These are phyloP conservation scores for Danionella cerebrum DNA, from an alignment of 2,113 vertebrate species.

Conservation along the genomic window DNA sequence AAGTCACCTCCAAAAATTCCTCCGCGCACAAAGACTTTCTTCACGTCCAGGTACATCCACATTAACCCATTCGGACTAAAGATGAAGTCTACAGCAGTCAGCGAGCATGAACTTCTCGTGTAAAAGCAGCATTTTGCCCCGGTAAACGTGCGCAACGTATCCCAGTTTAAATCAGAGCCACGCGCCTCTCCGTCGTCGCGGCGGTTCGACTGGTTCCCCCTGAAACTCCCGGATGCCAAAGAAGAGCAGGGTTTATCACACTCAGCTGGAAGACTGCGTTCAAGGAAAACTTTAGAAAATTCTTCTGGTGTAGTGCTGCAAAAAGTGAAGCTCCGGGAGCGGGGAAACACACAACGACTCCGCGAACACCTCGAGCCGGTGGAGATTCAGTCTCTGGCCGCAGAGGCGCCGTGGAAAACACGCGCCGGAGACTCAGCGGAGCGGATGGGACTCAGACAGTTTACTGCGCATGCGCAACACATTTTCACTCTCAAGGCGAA, in stretches of 20 bases:
- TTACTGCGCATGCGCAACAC: too few relatives aligned
- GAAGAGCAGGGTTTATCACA: background rate
- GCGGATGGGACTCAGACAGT: too few relatives aligned
- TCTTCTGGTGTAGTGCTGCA: background rate
- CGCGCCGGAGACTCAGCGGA: conserved; percentile 31
- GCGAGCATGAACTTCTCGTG: background rate
- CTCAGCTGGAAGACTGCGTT: background rate
- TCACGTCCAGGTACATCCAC: conserved; percentile 22
- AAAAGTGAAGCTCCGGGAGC: conserved; percentile 34
- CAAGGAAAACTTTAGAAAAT: conserved; percentile 11
- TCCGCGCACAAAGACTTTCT: conserved; percentile 53
- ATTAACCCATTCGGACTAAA: background rate
- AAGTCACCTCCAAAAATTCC: conserved; percentile 48
- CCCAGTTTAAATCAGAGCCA: background rate
- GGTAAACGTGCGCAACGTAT: background rate
- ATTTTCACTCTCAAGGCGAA: too few relatives aligned
- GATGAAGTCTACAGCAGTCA: background rate
- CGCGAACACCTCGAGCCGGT: conserved; percentile 45
- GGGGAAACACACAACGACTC: conserved; percentile 49
- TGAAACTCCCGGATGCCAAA: too few relatives aligned
- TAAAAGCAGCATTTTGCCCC: background rate
- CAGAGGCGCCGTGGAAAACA: conserved; percentile 49
- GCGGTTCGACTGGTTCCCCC: background rate
- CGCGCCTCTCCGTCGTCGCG: conserved; percentile 2
- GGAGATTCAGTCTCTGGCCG: conserved; percentile 57